phyloP scores from a whole-genome alignment of 2,113 vertebrate species.

The Mobula hypostoma region DNA sequence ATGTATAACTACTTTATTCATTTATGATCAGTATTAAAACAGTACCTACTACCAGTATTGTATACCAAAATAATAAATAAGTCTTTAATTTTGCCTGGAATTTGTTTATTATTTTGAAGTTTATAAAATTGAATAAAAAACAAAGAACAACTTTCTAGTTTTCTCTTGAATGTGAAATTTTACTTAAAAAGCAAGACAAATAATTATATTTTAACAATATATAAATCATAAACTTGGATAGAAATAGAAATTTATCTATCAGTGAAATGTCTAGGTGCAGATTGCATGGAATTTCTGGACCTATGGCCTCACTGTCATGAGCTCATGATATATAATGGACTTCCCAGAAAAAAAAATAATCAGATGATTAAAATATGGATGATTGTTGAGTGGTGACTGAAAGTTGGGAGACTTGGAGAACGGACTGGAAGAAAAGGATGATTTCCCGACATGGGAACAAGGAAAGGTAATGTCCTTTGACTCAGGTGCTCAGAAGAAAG shows the following conservation, averaged over 20 bases:
- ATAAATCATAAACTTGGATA: background rate
- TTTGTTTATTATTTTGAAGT: background rate
- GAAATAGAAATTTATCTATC: background rate
- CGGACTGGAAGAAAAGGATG: background rate
- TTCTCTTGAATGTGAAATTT: background rate
- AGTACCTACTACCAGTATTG: no score
- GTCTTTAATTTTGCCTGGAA: background rate
- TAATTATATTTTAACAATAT: background rate
- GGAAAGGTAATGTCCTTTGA: no score
- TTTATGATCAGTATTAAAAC: background rate
- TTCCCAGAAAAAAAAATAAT: no score
- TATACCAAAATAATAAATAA: background rate
- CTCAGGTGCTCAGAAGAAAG: background rate
- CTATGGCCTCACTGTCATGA: background rate
- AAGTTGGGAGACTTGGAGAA: background rate
- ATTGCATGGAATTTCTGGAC: background rate
- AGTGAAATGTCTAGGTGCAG: background rate
- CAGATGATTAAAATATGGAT: no score
- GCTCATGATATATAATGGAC: no score
- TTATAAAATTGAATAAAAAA: background rate
- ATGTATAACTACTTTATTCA: background rate
- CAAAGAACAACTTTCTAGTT: background rate
- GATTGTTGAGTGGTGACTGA: background rate
- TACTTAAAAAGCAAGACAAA: background rate
- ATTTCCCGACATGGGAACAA: no score